Conservation (phyloP, 2,113 vertebrate species). For the Cariama cristata region DNA sequence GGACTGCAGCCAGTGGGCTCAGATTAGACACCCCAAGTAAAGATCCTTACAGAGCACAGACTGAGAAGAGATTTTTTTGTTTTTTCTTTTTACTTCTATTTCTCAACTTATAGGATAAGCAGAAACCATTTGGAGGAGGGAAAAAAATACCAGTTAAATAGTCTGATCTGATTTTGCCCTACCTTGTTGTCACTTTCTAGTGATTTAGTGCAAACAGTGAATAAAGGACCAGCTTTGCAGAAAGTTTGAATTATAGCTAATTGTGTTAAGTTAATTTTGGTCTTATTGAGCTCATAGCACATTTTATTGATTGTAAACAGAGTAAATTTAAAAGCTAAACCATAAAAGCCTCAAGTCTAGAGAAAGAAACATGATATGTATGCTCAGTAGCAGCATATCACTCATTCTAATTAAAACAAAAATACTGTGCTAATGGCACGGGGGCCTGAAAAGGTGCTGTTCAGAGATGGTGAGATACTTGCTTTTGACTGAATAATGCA, state of each 20-base stretch:
- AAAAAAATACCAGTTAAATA: background rate
- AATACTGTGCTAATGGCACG: background rate
- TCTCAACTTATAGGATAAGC: background rate
- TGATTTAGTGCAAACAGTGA: background rate
- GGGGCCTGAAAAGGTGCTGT: background rate
- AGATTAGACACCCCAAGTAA: background rate
- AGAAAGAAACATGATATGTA: conserved; percentile 49
- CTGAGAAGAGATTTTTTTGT: background rate
- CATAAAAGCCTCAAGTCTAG: conserved; percentile 33
- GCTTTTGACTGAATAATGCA: background rate
- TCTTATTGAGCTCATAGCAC: background rate
- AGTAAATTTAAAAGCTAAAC: conserved; percentile 58
- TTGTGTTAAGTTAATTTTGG: conserved; percentile 53
- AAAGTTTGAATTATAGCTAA: conserved; percentile 42
- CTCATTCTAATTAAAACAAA: conserved; percentile 63
- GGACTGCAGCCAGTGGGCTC: background rate
- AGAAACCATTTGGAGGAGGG: background rate
- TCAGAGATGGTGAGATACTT: conserved; percentile 5
- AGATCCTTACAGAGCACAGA: background rate
- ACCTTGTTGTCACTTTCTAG: background rate
- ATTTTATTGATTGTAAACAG: conserved; percentile 27
- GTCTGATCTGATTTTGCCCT: background rate
- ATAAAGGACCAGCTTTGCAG: background rate
- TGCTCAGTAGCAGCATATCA: conserved; percentile 8
- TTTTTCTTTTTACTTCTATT: background rate